Conservation (phyloP, 1,140 invertebrate genomes). For the Habropoda laboriosa region DNA sequence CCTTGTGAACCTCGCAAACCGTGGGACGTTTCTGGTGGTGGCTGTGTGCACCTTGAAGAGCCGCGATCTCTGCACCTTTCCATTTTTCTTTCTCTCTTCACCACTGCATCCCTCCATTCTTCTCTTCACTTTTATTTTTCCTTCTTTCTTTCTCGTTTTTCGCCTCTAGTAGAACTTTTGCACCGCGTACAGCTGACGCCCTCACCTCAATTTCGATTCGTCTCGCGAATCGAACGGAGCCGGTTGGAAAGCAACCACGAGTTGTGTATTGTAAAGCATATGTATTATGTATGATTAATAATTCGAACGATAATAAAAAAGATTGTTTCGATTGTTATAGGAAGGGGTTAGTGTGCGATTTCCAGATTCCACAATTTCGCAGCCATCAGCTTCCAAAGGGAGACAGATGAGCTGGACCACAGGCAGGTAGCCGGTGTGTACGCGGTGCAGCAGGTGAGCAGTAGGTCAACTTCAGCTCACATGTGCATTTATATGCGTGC, state of each 20-base stretch:
- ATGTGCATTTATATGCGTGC: constrained; percentile 31
- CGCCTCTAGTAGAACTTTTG: constrained; percentile 1
- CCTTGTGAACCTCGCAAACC: constrained; percentile 68
- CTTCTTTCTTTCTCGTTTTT: too few relatives aligned
- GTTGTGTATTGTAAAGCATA: too few relatives aligned
- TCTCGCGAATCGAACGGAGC: background rate
- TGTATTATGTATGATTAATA: too few relatives aligned
- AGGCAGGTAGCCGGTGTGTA: constrained; percentile 58
- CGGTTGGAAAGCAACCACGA: background rate
- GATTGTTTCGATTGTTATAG: too few relatives aligned
- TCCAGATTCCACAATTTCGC: constrained; percentile 12
- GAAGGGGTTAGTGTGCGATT: background rate
- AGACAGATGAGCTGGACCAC: constrained; percentile 53
- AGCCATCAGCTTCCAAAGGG: constrained; percentile 42
- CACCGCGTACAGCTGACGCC: constrained; percentile 30
- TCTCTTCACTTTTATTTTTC: background rate
- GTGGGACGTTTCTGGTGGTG: constrained; percentile 61
- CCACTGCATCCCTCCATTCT: background rate
- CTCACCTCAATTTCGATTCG: too few relatives aligned
- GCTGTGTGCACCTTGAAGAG: constrained; percentile 41
- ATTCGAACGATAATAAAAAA: too few relatives aligned
- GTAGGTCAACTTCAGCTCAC: constrained; percentile 49
- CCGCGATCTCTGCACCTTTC: constrained; percentile 32
- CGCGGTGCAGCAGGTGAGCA: constrained; percentile 60
- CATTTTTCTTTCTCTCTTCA: background rate